phyloP scores from a whole-genome alignment of 2,113 vertebrate genomes.

The Lophochroa leadbeateri region DNA sequence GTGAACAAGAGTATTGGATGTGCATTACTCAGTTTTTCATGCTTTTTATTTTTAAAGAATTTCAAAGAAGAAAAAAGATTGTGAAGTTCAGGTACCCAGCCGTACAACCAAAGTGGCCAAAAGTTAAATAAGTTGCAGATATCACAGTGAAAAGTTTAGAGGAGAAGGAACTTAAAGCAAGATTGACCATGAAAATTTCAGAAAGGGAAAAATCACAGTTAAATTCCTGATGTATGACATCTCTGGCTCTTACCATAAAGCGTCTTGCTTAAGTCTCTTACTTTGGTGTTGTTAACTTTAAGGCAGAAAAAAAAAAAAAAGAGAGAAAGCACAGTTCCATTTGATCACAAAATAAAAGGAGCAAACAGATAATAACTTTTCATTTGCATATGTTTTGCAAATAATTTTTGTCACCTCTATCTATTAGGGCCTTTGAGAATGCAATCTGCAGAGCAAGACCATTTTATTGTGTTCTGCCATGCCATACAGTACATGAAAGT shows the following conservation, averaged over 20 bases:
- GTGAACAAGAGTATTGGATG: background rate
- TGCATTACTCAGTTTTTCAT: background rate
- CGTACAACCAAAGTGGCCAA: background rate
- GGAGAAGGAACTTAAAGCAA: background rate
- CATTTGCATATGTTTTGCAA: slow-evolving; percentile 18
- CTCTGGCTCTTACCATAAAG: background rate
- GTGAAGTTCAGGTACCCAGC: background rate
- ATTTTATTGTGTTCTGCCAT: background rate
- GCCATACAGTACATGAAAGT: background rate
- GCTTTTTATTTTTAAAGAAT: background rate
- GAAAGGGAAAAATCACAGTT: background rate
- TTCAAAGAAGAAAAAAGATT: background rate
- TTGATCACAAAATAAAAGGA: slow-evolving; percentile 22
- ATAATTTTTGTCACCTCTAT: background rate
- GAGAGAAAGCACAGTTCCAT: background rate
- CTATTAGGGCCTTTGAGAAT: background rate
- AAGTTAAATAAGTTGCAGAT: background rate
- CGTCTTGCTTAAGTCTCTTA: slow-evolving; percentile 34
- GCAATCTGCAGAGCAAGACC: background rate
- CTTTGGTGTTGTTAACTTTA: background rate
- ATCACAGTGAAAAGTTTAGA: background rate
- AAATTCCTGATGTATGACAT: background rate
- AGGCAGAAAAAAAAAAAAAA: background rate
- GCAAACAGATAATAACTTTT: slow-evolving; percentile 19
- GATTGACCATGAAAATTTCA: background rate